Conservation (phyloP, 2,888 invertebrate genomes). For the Glaucopsyche alexis region DNA sequence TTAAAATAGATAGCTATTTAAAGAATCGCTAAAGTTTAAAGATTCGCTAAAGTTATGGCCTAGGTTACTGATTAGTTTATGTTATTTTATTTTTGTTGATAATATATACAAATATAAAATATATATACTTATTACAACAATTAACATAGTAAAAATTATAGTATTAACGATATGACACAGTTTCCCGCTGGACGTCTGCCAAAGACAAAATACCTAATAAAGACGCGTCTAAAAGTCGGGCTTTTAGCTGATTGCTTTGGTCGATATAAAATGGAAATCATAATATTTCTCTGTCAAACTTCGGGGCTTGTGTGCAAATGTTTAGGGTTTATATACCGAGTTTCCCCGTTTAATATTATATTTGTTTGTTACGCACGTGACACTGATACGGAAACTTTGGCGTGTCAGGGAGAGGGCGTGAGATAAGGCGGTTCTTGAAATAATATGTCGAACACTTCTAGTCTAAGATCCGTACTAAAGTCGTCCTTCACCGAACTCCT, state of each 20-base stretch:
- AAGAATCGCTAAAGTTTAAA: too few relatives aligned
- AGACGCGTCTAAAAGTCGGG: constrained; percentile 16
- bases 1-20: too few relatives aligned
- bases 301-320: not conserved
- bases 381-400: not conserved
- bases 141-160: not conserved
- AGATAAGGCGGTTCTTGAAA: too few relatives aligned
- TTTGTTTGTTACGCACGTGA: not conserved
- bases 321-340: not conserved
- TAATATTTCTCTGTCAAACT: constrained; percentile 26
- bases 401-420: too few relatives aligned
- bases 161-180: constrained; percentile 12
- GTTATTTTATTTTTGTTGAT: too few relatives aligned
- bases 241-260: constrained; percentile 24
- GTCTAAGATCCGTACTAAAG: too few relatives aligned
- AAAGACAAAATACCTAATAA: constrained; percentile 7
- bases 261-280: constrained; percentile 8
- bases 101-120: too few relatives aligned
- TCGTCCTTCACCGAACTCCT: too few relatives aligned
- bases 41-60: too few relatives aligned
- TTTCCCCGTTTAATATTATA: not conserved
- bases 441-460: too few relatives aligned
- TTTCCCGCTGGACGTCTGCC: constrained; percentile 1
- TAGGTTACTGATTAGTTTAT: too few relatives aligned
- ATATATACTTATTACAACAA: too few relatives aligned